Base-by-base conservation (phyloP, 2,888 invertebrate species). In the Cataglyphis altisquamis region DNA sequence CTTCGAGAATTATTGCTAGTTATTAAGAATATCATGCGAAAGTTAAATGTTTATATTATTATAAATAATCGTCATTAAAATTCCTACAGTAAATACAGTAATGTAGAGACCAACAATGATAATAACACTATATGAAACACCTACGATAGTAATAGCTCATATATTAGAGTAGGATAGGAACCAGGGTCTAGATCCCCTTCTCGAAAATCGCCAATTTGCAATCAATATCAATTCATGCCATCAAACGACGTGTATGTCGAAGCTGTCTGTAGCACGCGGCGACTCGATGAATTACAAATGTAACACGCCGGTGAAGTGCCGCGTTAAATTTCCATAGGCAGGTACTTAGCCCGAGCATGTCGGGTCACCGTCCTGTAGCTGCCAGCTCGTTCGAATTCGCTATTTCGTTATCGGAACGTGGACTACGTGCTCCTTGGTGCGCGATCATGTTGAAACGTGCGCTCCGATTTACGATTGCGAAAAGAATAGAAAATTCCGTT, bases 221-320 rank as follows among this genome's bases (percentile, higher is more conserved):
- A 87, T 83, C 88, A 86, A 91, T 88, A 91, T 89, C 91, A 91
- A 91, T 91, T 91, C 86, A 91, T 91, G 91, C 91, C 86, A 86
- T 91, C 90, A 90, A 82, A 87, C 83, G 81, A 78, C 52, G 84
- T 80, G 87, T 73, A 87, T 83, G 84, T 86, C 82, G 74, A 83
- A 82, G 36, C 86, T 86, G 90, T 89, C 91, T 75, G 84, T 87
- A 88, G 87, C 90, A 89, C 70, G 78, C 83, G 88, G 86, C 73
- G 87, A 85, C 75, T 83, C 90, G 88, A 91, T 92, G 91, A 91
- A 91, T 92, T 91, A 91, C 91, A 89, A 89, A 91, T 91, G 90
- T 90, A 91, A 91, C 88, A 89, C 85, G 87, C 84, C 84, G 82
- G 86, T 85, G 86, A 91, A 91, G 90, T 88, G 89, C 89, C 83